Evolutionary conservation across 1,140 invertebrate genomes (phyloP), one percentile per base, ranked within the genome.

Genomic region (Calephelis virginiensis): DNA sequence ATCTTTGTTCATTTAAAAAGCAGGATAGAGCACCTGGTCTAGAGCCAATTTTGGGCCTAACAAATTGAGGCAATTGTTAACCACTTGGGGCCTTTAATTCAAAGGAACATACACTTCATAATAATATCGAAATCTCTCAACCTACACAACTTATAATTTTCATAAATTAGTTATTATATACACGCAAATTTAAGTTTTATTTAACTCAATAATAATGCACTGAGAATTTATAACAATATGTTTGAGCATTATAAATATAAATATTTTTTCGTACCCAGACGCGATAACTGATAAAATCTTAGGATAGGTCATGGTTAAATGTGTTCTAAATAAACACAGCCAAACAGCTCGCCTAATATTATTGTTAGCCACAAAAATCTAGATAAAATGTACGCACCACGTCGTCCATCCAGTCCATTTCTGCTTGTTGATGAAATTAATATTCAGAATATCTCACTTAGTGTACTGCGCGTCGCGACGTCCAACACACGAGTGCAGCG

Each of bases 391-490:
- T 86, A 90, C 88, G 77, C 73, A 90, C 88, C 86, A 90, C 82
- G 68, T 90, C 88, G 63, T 87, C 86, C 86, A 90, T 88, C 88
- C 86, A 89, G 77, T 90, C 88, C 88, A 90, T 90, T 75, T 80
- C 75, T 80, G 76, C 72, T 74, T 71, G 69, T 74, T 80, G 73
- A 73, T 75, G 81, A 71, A 78, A 72, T 72, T 77, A 66, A 78
- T 73, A 80, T 85, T 76, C 76, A 77, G 77, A 11, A 82, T 74
- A 70, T 74, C 70, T 74, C 74, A 75, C 77, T 75, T 70, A 88
- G 79, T 80, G 81, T 78, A 86, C 78, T 83, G 81, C 83, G 83
- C 88, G 85, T 86, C 83, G 85, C 88, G 88, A 83, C 85, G 81
- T 83, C 82, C 85, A 73, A 81, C 85, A 84, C 83, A 81, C 83